A percentile compares a stretch with the other conserved stretches of the same genome.
These are phyloP conservation scores for Lumbricus terrestris DNA, from an alignment of 2,888 invertebrate species.

Conservation along the genomic window DNA sequence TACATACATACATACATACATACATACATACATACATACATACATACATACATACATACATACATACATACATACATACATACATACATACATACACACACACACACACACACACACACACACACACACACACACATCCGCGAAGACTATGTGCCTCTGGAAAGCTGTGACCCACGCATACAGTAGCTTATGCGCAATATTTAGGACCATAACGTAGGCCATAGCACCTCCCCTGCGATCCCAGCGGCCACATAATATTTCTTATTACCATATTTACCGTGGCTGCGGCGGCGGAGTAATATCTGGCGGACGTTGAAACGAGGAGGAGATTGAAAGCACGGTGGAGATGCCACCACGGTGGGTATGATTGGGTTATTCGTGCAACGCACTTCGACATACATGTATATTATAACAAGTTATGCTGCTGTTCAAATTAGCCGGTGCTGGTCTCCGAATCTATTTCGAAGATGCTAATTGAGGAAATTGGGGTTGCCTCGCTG, in stretches of 20 bases:
- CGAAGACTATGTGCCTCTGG: background rate
- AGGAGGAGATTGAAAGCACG: background rate
- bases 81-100: too few species aligned
- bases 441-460: background rate
- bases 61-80: too few species aligned
- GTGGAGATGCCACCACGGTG: background rate
- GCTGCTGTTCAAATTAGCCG: background rate
- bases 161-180: background rate
- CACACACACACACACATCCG: too few species aligned
- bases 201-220: too few species aligned
- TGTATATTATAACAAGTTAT: too few species aligned
- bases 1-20: too few species aligned
- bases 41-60: too few species aligned
- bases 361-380: background rate
- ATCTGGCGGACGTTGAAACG: background rate
- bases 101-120: too few species aligned
- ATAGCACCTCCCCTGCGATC: background rate
- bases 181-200: too few species aligned
- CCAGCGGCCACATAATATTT: background rate
- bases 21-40: too few species aligned
- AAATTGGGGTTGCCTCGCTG: background rate
- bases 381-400: background rate
- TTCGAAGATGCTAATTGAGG: background rate
- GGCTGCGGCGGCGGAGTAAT: too few species aligned
- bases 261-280: background rate